Conservation (phyloP, 1,140 invertebrate species). For the Bombus pyrosoma region DNA sequence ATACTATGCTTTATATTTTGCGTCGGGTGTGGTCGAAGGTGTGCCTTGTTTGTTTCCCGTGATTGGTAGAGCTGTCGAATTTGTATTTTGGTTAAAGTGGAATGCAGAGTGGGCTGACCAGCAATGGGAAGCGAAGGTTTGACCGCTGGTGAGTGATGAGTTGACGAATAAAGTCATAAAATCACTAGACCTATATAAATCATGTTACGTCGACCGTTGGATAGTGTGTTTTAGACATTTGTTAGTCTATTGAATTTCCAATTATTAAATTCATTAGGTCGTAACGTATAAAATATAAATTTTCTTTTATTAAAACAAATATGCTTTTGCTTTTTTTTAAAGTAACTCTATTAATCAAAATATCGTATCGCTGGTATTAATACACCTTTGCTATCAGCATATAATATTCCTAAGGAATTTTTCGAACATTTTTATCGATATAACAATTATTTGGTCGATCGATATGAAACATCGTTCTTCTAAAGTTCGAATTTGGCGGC, state of each 20-base stretch:
- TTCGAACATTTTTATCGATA: no score
- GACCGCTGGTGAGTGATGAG: neutral
- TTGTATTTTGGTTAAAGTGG: neutral
- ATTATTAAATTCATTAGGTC: no score
- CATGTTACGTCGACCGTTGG: neutral
- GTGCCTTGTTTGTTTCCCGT: neutral
- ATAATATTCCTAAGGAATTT: no score
- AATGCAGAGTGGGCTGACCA: no score
- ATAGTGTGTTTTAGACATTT: neutral
- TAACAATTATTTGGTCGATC: no score
- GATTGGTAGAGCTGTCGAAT: neutral
- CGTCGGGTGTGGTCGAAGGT: neutral
- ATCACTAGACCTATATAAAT: neutral
- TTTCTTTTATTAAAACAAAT: neutral
- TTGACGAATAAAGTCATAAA: constrained; percentile 1
- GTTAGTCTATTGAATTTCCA: neutral
- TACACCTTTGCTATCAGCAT: no score
- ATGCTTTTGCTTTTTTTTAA: neutral
- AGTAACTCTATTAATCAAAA: neutral
- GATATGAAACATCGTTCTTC: no score
- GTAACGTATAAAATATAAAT: no score
- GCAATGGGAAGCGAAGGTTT: neutral
- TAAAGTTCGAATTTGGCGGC: no score
- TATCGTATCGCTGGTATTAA: neutral
- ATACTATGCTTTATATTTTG: neutral